Evolutionary conservation across 1,140 invertebrate species (phyloP).

Genomic region (Papilio polytes): DNA sequence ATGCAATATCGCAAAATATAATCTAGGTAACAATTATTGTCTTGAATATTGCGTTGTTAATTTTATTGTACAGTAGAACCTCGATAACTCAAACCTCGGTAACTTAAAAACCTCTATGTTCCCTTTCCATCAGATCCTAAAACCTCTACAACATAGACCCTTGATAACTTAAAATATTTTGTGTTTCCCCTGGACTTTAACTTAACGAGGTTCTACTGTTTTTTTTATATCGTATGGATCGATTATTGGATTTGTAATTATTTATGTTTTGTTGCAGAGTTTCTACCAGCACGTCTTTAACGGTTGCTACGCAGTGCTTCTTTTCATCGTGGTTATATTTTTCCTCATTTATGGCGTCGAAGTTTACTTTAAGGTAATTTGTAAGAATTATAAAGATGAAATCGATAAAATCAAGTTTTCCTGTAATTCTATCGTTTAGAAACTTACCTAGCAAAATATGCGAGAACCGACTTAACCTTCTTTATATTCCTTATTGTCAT

Average conservation of each 20-base stretch:
- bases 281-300: too few relatives aligned
- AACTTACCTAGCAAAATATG: background rate
- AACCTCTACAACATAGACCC: too few relatives aligned
- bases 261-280: background rate
- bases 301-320: constrained; percentile 92
- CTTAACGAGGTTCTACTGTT: too few relatives aligned
- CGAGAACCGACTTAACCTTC: too few relatives aligned
- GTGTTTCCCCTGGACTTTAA: too few relatives aligned
- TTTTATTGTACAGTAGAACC: too few relatives aligned
- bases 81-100: too few relatives aligned
- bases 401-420: background rate
- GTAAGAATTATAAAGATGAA: background rate
- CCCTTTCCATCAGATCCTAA: too few relatives aligned
- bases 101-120: too few relatives aligned
- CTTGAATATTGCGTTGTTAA: background rate
- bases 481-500: too few relatives aligned
- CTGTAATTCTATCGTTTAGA: background rate
- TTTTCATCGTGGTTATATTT: constrained; percentile 96
- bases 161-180: too few relatives aligned
- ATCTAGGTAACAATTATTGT: background rate
- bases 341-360: constrained; percentile 98
- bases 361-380: constrained; percentile 95
- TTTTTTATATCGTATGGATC: background rate
- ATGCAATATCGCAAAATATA: background rate
- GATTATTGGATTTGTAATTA: too few relatives aligned